Conservation (phyloP, 2,888 invertebrate species). For the Trichopoda pennipes region DNA sequence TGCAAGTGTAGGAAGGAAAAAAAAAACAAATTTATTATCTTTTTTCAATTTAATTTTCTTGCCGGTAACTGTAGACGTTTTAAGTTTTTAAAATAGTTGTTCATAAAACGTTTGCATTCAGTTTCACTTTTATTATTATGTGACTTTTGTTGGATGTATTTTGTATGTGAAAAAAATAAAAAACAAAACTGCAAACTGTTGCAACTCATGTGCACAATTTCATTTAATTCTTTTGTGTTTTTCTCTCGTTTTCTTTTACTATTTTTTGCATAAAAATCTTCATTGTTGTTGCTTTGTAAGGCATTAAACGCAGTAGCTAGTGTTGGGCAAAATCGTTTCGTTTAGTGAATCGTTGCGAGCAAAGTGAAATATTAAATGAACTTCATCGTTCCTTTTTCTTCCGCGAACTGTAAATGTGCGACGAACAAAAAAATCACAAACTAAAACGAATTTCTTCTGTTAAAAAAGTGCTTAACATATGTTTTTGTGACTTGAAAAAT, state of each 20-base stretch:
- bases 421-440: too few species aligned
- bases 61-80: slow-evolving; percentile 32
- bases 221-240: not conserved
- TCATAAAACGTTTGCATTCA: not conserved
- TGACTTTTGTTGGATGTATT: not conserved
- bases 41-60: slow-evolving; percentile 18
- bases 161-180: slow-evolving; percentile 9
- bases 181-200: slow-evolving; percentile 15
- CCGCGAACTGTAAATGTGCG: too few species aligned
- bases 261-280: not conserved
- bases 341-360: too few species aligned
- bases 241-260: not conserved
- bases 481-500: too few species aligned
- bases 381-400: too few species aligned
- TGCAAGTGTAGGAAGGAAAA: not conserved
- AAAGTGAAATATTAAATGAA: too few species aligned
- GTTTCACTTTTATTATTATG: not conserved
- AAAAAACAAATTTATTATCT: slow-evolving; percentile 3
- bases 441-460: too few species aligned
- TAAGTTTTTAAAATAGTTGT: not conserved
- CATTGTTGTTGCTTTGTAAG: not conserved
- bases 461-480: too few species aligned
- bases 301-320: not conserved
- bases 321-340: too few species aligned
- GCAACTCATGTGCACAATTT: slow-evolving; percentile 55